Percentiles rank a stretch among this genome's conserved stretches.
phyloP scores from a whole-genome alignment of 2,113 vertebrate species.

The Amblyopsis rosae region DNA sequence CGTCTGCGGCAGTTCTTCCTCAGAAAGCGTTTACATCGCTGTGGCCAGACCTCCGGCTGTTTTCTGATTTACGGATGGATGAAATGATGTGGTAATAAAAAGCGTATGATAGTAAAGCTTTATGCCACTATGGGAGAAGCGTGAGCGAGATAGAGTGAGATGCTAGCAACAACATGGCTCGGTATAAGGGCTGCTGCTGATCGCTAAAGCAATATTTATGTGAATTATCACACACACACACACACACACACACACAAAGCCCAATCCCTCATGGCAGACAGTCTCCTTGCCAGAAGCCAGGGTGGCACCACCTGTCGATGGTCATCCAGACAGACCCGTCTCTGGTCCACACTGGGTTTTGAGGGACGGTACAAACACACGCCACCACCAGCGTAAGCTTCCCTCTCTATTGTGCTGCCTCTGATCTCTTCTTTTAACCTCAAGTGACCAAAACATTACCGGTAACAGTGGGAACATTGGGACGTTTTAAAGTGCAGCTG shows the following conservation, averaged over 20 bases:
- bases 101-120: slow-evolving; percentile 40
- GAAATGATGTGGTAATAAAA: slow-evolving; percentile 56
- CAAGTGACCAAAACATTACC: too few relatives aligned
- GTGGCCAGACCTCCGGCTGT: slow-evolving; percentile 18
- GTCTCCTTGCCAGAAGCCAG: slow-evolving; percentile 64
- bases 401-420: slow-evolving; percentile 29
- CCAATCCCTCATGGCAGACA: slow-evolving; percentile 55
- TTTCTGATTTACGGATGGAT: slow-evolving; percentile 48
- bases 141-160: slow-evolving; percentile 5
- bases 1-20: slow-evolving; percentile 10
- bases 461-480: background rate
- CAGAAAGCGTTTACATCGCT: slow-evolving; percentile 26
- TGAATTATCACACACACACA: slow-evolving; percentile 32
- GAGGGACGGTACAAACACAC: slow-evolving; percentile 55
- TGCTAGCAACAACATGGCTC: background rate
- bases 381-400: slow-evolving; percentile 45
- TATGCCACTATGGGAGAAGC: slow-evolving; percentile 6
- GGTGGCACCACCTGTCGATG: slow-evolving; percentile 29
- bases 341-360: slow-evolving; percentile 30
- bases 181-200: slow-evolving; percentile 30
- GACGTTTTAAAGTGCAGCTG: too few relatives aligned
- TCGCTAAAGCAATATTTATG: slow-evolving; percentile 14
- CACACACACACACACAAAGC: background rate
- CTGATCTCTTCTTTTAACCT: slow-evolving; percentile 30
- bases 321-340: slow-evolving; percentile 3